Evolutionary conservation across 2,113 vertebrate genomes (phyloP).

Genomic region (Xiphophorus maculatus): DNA sequence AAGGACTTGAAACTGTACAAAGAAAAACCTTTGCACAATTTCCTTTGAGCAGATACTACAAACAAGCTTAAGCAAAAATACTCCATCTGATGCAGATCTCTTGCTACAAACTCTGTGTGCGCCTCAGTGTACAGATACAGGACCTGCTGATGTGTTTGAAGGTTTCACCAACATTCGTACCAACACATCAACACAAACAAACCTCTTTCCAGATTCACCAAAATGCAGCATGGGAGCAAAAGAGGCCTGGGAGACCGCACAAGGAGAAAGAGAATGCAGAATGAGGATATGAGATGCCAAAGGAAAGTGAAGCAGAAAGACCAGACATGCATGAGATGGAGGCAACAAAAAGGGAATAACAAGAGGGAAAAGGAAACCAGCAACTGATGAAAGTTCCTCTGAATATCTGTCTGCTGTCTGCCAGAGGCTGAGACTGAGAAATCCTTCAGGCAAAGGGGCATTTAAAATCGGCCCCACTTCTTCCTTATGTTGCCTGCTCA

Average conservation of each 20-base stretch:
- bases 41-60: too few species aligned
- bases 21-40: too few species aligned
- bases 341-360: constrained; percentile 32
- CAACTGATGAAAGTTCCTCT: constrained; percentile 43
- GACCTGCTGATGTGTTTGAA: constrained; percentile 21
- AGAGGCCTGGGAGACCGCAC: not conserved
- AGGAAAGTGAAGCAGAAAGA: constrained; percentile 47
- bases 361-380: constrained; percentile 38
- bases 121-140: constrained; percentile 31
- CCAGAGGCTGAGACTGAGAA: constrained; percentile 39
- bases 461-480: constrained; percentile 42
- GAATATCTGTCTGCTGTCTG: constrained; percentile 45
- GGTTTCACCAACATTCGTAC: constrained; percentile 28
- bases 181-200: constrained; percentile 36
- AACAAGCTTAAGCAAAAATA: constrained; percentile 34
- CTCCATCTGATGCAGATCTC: constrained; percentile 36
- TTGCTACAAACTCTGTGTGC: constrained; percentile 58
- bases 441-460: constrained; percentile 47
- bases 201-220: constrained; percentile 34
- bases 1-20: too few species aligned
- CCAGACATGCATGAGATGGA: constrained; percentile 29
- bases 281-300: constrained; percentile 39
- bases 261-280: constrained; percentile 44
- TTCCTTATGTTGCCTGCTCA: constrained; percentile 40
- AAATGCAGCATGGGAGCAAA: constrained; percentile 39